Base-by-base conservation (phyloP, 2,113 vertebrate species). In the Aplodontia rufa region DNA sequence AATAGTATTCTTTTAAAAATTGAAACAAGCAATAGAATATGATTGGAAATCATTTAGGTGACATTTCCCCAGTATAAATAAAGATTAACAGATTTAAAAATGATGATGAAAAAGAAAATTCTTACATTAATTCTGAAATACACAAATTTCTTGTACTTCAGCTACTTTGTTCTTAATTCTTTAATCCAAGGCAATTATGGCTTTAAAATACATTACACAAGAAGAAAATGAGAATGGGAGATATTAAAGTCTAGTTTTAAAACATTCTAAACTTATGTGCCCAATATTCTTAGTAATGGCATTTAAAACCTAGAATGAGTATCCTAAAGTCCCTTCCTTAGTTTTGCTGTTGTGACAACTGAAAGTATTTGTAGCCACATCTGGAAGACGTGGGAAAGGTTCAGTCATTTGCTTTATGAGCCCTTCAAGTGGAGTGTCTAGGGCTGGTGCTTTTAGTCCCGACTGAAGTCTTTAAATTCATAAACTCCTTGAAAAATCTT, bases 401-500 rank as follows among this genome's bases (percentile, higher is more conserved):
- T 72, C n/a, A 76, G 60, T 45, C 60, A 42, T 64, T 93, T 97
- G 97, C 97, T 96, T 97, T 97, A 96, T 94, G 94, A 94, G 86
- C 19, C n/a, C 35, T 83, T 71, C 64, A 94, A 97, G 94, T 94
- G 78, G 58, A 90, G 66, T 87, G 91, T 95, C 68, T 87, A 74
- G 35, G n/a, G 42, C 37, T 91, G 71, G 88, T 49, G 94, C 72
- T 96, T 96, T 97, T 96, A 96, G 93, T 96, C 49, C 60, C n/a
- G 37, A 86, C 89, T 69, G 68, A 97, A 97, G 86, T 93, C 86
- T 94, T 90, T 72, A 42, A 94, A 95, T 96, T 96, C 89, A 93
- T 97, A 98, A 97, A 98, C 94, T 97, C 96, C 80, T 97, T 94
- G 51, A 35, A 92, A 95, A 97, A 91, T 83, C 19, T 37, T 94